phyloP scores from a whole-genome alignment of 2,888 invertebrate genomes.

The Drosophila prolongata region DNA sequence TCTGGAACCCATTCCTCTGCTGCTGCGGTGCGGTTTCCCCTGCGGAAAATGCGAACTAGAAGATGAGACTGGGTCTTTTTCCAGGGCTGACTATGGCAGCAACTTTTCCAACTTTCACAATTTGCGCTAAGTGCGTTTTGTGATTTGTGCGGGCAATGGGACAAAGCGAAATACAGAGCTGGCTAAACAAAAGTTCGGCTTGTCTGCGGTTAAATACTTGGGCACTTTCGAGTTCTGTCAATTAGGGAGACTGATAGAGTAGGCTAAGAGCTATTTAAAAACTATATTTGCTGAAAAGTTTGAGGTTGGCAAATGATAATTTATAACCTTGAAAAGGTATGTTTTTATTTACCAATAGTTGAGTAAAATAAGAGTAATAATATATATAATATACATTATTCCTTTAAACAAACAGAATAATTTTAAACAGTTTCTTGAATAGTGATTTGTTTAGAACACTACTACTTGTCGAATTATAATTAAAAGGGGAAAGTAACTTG shows the following conservation, averaged over 20 bases:
- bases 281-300: neutral
- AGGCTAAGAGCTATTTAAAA: neutral
- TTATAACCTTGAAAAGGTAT: too few relatives aligned
- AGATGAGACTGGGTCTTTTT: constrained; percentile 20
- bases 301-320: too few relatives aligned
- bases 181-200: constrained; percentile 26
- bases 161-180: constrained; percentile 2
- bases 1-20: constrained; percentile 24
- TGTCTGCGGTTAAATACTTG: constrained; percentile 31
- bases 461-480: too few relatives aligned
- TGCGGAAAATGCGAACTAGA: constrained; percentile 25
- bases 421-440: too few relatives aligned
- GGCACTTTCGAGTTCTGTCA: constrained; percentile 30
- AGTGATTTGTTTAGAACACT: too few relatives aligned
- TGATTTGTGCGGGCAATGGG: constrained; percentile 58
- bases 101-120: constrained; percentile 74
- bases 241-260: constrained; percentile 24
- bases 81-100: constrained; percentile 47
- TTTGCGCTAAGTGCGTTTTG: constrained; percentile 70
- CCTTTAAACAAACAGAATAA: too few relatives aligned
- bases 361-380: too few relatives aligned
- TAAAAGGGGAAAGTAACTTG: neutral
- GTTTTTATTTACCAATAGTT: too few relatives aligned
- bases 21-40: constrained; percentile 60
- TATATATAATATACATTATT: too few relatives aligned